These are phyloP conservation scores for sheep (Ovis aries) DNA, from an alignment of 2,113 vertebrate genomes.

Conservation along the genomic window DNA sequence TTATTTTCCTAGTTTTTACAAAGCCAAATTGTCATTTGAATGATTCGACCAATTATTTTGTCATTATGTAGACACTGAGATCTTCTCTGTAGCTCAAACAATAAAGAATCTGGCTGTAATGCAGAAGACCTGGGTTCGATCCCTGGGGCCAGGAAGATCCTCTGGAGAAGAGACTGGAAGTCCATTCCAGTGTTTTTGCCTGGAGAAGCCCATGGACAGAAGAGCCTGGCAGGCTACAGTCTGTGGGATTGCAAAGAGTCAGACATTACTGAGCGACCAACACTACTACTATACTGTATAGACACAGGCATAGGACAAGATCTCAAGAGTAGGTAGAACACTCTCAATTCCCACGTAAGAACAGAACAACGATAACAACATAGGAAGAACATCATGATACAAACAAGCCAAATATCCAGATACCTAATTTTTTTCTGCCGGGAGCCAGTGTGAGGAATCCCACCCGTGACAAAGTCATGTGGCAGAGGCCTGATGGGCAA, in stretches of 20 bases:
- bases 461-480: no score
- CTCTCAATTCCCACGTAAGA: not conserved
- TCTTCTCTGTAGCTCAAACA: not conserved
- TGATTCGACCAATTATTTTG: not conserved
- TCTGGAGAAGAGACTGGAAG: not conserved
- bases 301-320: not conserved
- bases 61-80: not conserved
- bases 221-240: not conserved
- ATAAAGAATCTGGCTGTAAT: not conserved
- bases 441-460: no score
- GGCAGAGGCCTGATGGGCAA: no score
- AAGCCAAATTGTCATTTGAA: not conserved
- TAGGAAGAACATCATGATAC: not conserved
- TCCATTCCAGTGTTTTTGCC: not conserved
- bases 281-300: not conserved
- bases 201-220: not conserved
- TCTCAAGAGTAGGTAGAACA: not conserved
- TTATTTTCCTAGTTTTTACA: not conserved
- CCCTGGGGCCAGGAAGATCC: not conserved
- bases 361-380: not conserved
- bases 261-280: not conserved
- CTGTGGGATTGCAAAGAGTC: not conserved
- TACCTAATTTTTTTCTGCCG: not conserved
- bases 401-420: not conserved
- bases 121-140: fast-evolving